These are phyloP conservation scores for Tricholaema leucomelas DNA, from an alignment of 2,113 vertebrate species.

Conservation along the genomic window DNA sequence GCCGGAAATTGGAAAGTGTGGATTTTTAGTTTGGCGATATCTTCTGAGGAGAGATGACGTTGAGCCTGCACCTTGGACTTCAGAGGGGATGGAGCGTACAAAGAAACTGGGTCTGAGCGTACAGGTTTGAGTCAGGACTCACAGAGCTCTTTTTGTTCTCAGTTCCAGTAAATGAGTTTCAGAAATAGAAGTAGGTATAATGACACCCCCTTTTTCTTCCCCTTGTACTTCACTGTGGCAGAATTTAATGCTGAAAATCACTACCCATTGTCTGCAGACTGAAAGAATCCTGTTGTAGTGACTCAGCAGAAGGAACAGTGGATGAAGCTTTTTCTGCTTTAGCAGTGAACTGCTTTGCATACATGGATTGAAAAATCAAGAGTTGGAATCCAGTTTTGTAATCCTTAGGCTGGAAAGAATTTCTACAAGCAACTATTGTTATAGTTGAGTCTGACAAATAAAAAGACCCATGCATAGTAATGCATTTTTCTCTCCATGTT, in stretches of 20 bases:
- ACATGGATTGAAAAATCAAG: not conserved
- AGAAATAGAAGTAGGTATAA: not conserved
- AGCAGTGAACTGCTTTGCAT: not conserved
- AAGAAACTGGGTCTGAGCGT: slow-evolving; percentile 90
- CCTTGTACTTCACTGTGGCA: not conserved
- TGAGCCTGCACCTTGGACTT: slow-evolving; percentile 96
- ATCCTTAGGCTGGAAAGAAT: not conserved
- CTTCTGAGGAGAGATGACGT: slow-evolving; percentile 94
- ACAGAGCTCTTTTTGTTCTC: not conserved
- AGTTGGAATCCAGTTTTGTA: not conserved
- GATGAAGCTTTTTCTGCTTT: not conserved
- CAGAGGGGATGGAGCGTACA: slow-evolving; percentile 91
- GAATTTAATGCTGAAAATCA: not conserved
- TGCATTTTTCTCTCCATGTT: not conserved
- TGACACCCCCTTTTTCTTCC: not conserved
- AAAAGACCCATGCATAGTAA: not conserved
- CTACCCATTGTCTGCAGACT: not conserved
- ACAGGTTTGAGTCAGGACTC: slow-evolving; percentile 80
- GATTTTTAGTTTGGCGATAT: slow-evolving; percentile 97
- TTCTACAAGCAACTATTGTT: not conserved
- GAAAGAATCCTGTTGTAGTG: not conserved
- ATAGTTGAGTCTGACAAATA: not conserved
- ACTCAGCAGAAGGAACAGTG: not conserved
- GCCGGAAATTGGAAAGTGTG: slow-evolving; percentile 98
- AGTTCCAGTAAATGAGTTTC: not conserved